These are phyloP conservation scores for Leptosomus discolor DNA, from an alignment of 2,113 vertebrate species.

Conservation along the genomic window DNA sequence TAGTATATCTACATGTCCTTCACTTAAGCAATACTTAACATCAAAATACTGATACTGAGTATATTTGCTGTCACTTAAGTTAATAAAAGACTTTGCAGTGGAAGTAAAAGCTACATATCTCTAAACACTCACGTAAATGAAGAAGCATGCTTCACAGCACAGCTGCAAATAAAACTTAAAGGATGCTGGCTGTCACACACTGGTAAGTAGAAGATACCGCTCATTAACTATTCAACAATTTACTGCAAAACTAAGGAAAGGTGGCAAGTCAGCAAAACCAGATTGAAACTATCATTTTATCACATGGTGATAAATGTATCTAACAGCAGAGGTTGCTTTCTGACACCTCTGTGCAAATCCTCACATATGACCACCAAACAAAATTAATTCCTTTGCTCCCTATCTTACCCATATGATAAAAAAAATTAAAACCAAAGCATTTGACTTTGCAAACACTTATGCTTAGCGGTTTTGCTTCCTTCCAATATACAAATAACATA, in stretches of 20 bases:
- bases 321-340: not conserved
- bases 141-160: not conserved
- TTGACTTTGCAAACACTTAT: not conserved
- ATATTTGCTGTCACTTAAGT: not conserved
- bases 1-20: not conserved
- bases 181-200: not conserved
- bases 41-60: not conserved
- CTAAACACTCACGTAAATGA: not conserved
- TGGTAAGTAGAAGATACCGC: not conserved
- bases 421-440: not conserved
- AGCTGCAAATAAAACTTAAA: not conserved
- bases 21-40: not conserved
- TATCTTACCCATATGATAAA: not conserved
- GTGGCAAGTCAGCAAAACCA: not conserved
- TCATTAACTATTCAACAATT: not conserved
- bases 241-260: not conserved
- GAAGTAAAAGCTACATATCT: not conserved
- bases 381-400: not conserved
- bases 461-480: too few relatives aligned
- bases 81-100: slow-evolving; percentile 2
- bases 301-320: not conserved
- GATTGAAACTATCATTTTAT: not conserved
- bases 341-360: not conserved
- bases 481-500: not conserved
- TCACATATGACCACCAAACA: not conserved